phyloP scores from a whole-genome alignment of 1,140 invertebrate genomes.

The Drosophila eugracilis region DNA sequence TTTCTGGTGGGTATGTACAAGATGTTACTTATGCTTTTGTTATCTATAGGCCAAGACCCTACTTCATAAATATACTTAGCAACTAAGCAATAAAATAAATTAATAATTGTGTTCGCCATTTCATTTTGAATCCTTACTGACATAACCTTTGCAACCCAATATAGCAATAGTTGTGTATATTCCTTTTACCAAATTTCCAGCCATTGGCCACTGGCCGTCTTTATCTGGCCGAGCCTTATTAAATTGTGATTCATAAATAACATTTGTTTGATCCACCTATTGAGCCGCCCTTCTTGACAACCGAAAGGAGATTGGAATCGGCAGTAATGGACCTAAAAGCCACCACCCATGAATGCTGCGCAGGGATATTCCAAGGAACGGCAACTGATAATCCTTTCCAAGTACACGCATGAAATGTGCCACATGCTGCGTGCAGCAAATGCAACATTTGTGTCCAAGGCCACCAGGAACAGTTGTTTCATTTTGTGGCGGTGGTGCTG shows the following conservation, averaged over 20 bases:
- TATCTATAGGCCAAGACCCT: no score
- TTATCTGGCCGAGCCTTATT: conserved; percentile 1
- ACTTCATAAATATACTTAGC: no score
- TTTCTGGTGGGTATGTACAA: no score
- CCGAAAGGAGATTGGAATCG: conserved; percentile 35
- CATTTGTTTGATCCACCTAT: conserved; percentile 49
- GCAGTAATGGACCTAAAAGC: conserved; percentile 32
- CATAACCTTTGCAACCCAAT: neutral
- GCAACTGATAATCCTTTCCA: conserved; percentile 68
- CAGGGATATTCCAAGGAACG: conserved; percentile 20
- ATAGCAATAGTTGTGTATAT: no score
- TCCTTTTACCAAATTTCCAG: no score
- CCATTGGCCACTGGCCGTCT: neutral
- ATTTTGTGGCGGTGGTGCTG: conserved; percentile 27
- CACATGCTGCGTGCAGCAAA: conserved; percentile 72
- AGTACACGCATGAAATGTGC: conserved; percentile 64
- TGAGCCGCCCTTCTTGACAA: conserved; percentile 34
- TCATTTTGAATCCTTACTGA: neutral
- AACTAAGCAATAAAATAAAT: no score
- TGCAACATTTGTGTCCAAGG: conserved; percentile 83
- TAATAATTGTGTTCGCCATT: neutral
- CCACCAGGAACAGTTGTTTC: conserved; percentile 52
- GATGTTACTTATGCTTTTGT: no score
- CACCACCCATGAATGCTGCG: conserved; percentile 22
- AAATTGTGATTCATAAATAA: conserved; percentile 32